Conservation (phyloP, 2,113 vertebrate genomes). For the Hippotragus niger region DNA sequence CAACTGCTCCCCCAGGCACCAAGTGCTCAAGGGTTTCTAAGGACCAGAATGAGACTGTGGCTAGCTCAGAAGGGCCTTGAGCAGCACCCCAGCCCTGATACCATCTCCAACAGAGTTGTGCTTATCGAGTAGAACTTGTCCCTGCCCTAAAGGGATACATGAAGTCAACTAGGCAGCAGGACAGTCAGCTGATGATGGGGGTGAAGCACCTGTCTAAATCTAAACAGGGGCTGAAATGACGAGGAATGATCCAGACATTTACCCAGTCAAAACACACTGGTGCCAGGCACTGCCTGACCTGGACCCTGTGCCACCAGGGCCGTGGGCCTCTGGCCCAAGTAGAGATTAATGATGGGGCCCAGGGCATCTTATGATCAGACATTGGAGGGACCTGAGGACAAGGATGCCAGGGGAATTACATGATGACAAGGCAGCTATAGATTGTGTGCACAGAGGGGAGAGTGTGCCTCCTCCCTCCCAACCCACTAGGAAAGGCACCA, state of each 20-base stretch:
- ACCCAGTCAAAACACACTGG: not conserved
- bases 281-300: not conserved
- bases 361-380: not conserved
- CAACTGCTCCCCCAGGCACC: not conserved
- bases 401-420: not conserved
- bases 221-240: not conserved
- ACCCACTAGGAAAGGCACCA: not conserved
- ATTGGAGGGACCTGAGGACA: not conserved
- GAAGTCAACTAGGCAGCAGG: not conserved
- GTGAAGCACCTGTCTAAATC: not conserved
- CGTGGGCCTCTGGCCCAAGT: not conserved
- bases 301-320: not conserved
- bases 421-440: not conserved
- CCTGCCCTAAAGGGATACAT: not conserved
- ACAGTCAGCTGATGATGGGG: not conserved
- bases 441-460: accelerated
- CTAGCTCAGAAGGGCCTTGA: not conserved
- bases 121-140: not conserved
- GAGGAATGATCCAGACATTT: too few species aligned
- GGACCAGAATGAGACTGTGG: not conserved
- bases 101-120: not conserved
- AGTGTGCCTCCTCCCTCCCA: not conserved
- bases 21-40: not conserved
- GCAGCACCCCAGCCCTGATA: not conserved
- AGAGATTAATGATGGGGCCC: not conserved